These are phyloP conservation scores for Caenorhabditis latens DNA, from an alignment of 1,140 invertebrate species.

Conservation along the genomic window DNA sequence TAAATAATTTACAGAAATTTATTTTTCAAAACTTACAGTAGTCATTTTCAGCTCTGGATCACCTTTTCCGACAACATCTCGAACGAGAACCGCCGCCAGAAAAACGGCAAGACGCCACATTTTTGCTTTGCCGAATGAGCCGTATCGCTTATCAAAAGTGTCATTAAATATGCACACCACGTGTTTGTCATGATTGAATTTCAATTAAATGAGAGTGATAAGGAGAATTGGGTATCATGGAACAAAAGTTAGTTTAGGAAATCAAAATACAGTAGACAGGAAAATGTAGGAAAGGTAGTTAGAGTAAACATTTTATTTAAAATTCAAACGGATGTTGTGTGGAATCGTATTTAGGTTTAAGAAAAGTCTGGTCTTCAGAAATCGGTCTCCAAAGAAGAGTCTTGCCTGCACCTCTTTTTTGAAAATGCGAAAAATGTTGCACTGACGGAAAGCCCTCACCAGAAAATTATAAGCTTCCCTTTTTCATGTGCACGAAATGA, in stretches of 20 bases:
- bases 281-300: neutral
- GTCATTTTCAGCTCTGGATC: constrained; percentile 58
- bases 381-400: no score
- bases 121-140: neutral
- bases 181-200: constrained; percentile 27
- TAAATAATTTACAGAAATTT: neutral
- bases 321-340: neutral
- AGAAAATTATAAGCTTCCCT: neutral
- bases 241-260: neutral
- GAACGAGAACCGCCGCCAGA: constrained; percentile 19
- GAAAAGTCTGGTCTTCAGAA: neutral
- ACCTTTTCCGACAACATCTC: constrained; percentile 17
- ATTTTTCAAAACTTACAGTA: constrained; percentile 55
- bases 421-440: no score
- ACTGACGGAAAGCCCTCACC: no score
- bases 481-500: neutral
- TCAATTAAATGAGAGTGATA: neutral
- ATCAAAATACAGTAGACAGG: constrained; percentile 21
- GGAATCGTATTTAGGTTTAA: neutral
- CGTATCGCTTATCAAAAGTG: constrained; percentile 1
- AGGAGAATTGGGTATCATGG: neutral
- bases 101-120: constrained; percentile 51
- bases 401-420: no score
- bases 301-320: neutral
- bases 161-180: constrained; percentile 43